phyloP scores from a whole-genome alignment of 2,113 vertebrate species.

The Malurus melanocephalus region DNA sequence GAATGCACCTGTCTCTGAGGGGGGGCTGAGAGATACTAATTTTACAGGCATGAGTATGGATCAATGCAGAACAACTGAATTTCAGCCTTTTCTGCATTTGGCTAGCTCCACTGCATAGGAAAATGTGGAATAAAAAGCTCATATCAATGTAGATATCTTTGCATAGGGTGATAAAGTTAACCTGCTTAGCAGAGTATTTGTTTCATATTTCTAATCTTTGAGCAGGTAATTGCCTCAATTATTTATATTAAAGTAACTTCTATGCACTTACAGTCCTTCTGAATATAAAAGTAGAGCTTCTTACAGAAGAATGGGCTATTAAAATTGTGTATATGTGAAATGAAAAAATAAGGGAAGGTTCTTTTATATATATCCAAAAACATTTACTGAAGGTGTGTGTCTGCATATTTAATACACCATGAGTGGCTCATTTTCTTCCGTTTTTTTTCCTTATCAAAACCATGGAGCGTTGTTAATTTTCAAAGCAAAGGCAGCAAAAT shows the following conservation, averaged over 20 bases:
- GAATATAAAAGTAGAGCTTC: neutral
- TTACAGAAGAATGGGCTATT: neutral
- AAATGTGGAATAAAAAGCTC: neutral
- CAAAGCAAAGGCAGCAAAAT: constrained; percentile 53
- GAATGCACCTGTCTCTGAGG: constrained; percentile 1
- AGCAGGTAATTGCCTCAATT: constrained; percentile 14
- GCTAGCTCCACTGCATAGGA: neutral
- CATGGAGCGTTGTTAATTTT: constrained; percentile 60
- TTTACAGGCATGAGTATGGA: neutral
- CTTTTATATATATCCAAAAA: neutral
- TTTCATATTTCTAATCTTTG: constrained; percentile 31
- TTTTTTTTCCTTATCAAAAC: constrained; percentile 42
- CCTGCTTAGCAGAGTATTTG: constrained; percentile 25
- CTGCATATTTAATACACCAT: constrained; percentile 1
- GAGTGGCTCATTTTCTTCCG: constrained; percentile 9
- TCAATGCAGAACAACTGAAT: constrained; percentile 4
- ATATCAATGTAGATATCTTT: neutral
- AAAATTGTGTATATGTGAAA: neutral
- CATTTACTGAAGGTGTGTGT: neutral
- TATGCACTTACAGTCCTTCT: neutral
- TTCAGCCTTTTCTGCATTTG: constrained; percentile 21
- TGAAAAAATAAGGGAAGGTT: constrained; percentile 3
- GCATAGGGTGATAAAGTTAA: neutral
- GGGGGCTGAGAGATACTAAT: neutral
- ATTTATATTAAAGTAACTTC: constrained; percentile 2